Percentiles rank a stretch among this genome's conserved stretches.
phyloP scores from a whole-genome alignment of 2,888 invertebrate genomes.

The Camponotus fellah region DNA sequence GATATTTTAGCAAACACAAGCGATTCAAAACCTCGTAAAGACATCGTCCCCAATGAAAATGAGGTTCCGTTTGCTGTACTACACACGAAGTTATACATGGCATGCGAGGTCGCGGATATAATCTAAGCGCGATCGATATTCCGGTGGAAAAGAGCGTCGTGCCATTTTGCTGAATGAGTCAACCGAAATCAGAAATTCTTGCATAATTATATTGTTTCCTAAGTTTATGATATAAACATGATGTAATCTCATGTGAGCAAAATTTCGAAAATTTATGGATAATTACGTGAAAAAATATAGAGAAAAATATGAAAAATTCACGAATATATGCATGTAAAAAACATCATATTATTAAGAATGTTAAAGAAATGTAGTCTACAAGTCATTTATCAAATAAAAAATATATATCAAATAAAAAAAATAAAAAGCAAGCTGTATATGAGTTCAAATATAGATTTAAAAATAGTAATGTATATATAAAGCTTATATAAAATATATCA shows the following conservation, averaged over 20 bases:
- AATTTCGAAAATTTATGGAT: conserved; percentile 6
- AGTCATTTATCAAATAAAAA: conserved; percentile 25
- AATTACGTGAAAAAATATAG: not conserved
- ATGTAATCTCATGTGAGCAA: not conserved
- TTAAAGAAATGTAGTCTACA: not conserved
- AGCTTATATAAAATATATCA: not conserved
- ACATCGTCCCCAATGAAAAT: conserved; percentile 33
- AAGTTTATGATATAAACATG: not conserved
- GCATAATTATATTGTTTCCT: conserved; percentile 4
- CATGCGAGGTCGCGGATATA: conserved; percentile 72
- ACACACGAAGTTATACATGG: conserved; percentile 53
- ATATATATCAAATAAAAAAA: conserved; percentile 4
- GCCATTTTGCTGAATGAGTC: conserved; percentile 53
- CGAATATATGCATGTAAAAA: not conserved
- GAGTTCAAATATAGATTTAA: not conserved
- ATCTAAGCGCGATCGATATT: conserved; percentile 72
- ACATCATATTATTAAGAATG: not conserved
- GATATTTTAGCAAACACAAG: conserved; percentile 35
- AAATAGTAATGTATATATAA: not conserved
- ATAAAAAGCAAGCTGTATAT: not conserved
- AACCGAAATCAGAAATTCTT: conserved; percentile 21
- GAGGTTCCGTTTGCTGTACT: conserved; percentile 26
- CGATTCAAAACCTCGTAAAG: conserved; percentile 41
- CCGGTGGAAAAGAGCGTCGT: conserved; percentile 66
- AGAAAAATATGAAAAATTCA: not conserved